Evolutionary conservation across 2,113 vertebrate genomes (phyloP), one percentile per base, ranked within the genome.

Genomic region (Syngnathus typhle): DNA sequence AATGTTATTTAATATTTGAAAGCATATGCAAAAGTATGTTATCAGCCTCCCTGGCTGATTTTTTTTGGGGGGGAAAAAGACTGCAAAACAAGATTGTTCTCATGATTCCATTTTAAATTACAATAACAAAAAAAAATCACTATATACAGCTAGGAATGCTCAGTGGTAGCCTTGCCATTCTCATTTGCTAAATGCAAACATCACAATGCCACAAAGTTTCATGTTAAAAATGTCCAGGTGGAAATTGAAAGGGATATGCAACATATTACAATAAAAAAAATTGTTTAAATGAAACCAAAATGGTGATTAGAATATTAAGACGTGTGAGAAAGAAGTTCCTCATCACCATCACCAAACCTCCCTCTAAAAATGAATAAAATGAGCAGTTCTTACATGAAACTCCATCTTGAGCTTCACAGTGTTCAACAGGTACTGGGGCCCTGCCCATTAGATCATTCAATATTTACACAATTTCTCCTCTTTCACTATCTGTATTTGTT

Each of bases 81-180:
- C 27, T 32, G 27, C 2, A 62, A 62, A 38, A n/a, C 7, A 21
- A 77, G 65, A 80, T 71, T 44, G 64, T 64, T 74, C 68, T 80
- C 58, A 76, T 86, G 11, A 77, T 78, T 83, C 84, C 66, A 85
- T 85, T 71, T 84, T 85, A 85, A 84, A 84, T 87, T 81, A 88
- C 68, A 88, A 84, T 86, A 80, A 88, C 64, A 88, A 82, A 83
- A 87, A 87, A 66, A 85, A 85, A 87, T 73, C 69, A 76, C n/a
- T 86, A 82, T 87, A 65, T 81, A 86, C 80, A 88, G 76, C 73
- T 88, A 85, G 83, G 73, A 76, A 63, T 71, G 64, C 65, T 82
- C 32, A 72, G 69, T 80, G 71, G 78, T 76, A 78, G 79, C 72
- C 77, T 73, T 86, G 82, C 72, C 69, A 66, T 71, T 76, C 65